Evolutionary conservation across 1,140 invertebrate species (phyloP), one percentile per base, ranked within the genome.

Genomic region (Apocrypta bakeri): DNA sequence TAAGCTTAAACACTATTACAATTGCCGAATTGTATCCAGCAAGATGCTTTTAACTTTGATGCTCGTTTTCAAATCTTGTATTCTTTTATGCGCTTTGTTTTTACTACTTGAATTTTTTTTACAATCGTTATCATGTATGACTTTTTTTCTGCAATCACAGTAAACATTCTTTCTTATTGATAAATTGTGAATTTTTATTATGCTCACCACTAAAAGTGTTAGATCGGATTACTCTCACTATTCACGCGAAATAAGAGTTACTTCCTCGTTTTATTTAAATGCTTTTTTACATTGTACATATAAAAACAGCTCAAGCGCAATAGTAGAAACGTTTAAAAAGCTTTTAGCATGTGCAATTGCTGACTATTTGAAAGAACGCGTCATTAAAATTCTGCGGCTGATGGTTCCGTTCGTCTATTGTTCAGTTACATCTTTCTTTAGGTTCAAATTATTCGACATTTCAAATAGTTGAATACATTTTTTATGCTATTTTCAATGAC

Each of bases 41-140:
- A 37, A 31, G 24, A 33, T 80, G 77, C 40, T 83, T 85, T 81
- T 83, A 66, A 76, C 73, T 81, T 81, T 85, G 66, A 81, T 66
- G 31, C 63, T 71, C 48, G 25, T 73, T 71, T 61, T 84, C 31
- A 31, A 63, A 37, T 4, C 48, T 31, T 3, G 29, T 27, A 37
- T 17, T 21, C 61, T 31, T 29, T n/a, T n/a, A n/a, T n/a, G n/a
- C 29, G 29, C 69, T 81, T 66, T 56, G 17, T 56, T n/a, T 17
- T 17, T n/a, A 11, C 8, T 48, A 48, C 42, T 48, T 17, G n/a
- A n/a, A n/a, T 17, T 56, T n/a, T 21, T n/a, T 56, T n/a, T 56
- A 0, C 48, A 56, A 17, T 56, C 17, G 21, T 56, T 48, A 12
- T 48, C 42, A 17, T n/a, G n/a, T n/a, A n/a, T n/a, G n/a, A n/a